A percentile compares a stretch with the other conserved stretches of the same genome.
Evolutionary conservation across 1,140 invertebrate genomes (phyloP).

Genomic region (Onthophagus taurus): DNA sequence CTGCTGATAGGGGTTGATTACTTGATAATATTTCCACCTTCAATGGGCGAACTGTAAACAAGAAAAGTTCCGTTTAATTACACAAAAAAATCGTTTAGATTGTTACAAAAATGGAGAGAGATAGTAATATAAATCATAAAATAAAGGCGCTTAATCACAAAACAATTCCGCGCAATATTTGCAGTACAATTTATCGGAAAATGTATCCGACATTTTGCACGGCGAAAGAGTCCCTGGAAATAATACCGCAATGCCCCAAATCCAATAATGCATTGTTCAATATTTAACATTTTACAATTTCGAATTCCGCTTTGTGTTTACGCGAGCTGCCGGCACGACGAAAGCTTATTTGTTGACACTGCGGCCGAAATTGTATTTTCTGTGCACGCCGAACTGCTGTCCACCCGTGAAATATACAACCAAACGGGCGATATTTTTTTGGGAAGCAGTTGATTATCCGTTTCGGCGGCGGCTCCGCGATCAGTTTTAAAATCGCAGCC

Average conservation of each 20-base stretch:
- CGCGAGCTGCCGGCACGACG: neutral
- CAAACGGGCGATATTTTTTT: neutral
- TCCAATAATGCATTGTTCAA: too few species aligned
- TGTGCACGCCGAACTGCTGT: conserved; percentile 10
- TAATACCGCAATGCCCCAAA: too few species aligned
- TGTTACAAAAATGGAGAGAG: neutral
- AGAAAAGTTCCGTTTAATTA: too few species aligned
- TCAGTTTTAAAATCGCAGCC: too few species aligned
- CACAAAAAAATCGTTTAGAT: conserved; percentile 6
- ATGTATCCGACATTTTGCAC: neutral
- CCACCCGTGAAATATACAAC: conserved; percentile 5
- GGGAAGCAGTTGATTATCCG: too few species aligned
- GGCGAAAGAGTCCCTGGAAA: neutral
- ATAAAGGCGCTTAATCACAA: neutral
- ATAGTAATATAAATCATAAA: neutral
- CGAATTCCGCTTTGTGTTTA: too few species aligned
- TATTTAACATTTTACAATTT: too few species aligned
- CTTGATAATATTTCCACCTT: conserved; percentile 65
- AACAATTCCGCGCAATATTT: neutral
- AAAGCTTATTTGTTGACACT: neutral
- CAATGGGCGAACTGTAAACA: conserved; percentile 63
- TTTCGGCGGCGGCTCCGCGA: too few species aligned
- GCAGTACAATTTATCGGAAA: neutral
- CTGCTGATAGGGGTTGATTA: conserved; percentile 72
- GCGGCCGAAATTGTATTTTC: conserved; percentile 3